Evolutionary conservation across 1,140 invertebrate genomes (phyloP).

Genomic region (Tetramorium parvispinum): DNA sequence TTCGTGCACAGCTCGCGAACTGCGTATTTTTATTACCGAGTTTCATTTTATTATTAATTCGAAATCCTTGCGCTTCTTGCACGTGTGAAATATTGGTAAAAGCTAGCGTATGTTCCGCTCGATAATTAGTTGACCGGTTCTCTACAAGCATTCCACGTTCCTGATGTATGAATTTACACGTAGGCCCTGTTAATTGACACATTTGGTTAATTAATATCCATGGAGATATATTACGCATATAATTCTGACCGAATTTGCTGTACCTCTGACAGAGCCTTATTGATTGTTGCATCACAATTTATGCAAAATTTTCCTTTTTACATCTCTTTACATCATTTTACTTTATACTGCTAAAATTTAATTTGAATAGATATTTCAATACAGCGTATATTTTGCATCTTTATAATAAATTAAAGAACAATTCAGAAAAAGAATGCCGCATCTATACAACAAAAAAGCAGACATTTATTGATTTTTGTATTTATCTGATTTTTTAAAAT

Average conservation of each 20-base stretch:
- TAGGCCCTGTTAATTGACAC: slow-evolving; percentile 12
- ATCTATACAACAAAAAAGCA: no score
- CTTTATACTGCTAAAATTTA: neutral
- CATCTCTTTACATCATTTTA: neutral
- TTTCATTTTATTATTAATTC: slow-evolving; percentile 63
- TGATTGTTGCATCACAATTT: neutral
- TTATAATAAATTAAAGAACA: neutral
- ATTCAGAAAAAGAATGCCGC: neutral
- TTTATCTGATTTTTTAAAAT: no score
- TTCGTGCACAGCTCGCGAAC: neutral
- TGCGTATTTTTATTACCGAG: slow-evolving; percentile 46
- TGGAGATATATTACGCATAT: neutral
- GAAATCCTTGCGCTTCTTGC: neutral
- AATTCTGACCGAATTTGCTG: neutral
- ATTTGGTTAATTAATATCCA: slow-evolving; percentile 46
- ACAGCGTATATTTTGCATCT: neutral
- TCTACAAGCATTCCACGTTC: neutral
- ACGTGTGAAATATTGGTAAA: slow-evolving; percentile 32
- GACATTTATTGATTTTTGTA: no score
- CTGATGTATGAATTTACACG: neutral
- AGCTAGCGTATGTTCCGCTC: neutral
- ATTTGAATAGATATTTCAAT: neutral
- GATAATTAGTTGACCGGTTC: neutral
- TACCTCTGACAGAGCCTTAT: neutral
- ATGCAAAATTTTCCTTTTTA: neutral